Evolutionary conservation across 2,888 invertebrate species (phyloP).

Genomic region (Ectobius pallidus): DNA sequence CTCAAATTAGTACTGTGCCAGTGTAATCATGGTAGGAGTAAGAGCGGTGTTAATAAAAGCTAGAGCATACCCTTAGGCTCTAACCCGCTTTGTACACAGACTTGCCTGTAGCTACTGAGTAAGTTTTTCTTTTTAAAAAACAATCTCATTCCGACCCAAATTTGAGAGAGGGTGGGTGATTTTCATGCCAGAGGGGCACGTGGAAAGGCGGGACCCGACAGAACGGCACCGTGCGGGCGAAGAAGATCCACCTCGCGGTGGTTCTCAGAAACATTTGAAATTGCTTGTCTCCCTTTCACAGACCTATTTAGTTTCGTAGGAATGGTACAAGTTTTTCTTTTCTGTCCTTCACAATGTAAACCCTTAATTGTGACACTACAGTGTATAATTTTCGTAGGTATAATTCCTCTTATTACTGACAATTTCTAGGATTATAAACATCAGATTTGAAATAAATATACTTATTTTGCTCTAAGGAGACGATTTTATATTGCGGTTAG

Average conservation of each 20-base stretch:
- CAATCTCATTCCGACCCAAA: slow-evolving; percentile 8
- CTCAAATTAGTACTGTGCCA: slow-evolving; percentile 33
- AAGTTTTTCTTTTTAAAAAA: neutral
- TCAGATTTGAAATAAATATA: too few relatives aligned
- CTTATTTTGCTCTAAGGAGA: too few relatives aligned
- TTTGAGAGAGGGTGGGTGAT: slow-evolving; percentile 10
- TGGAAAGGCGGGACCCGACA: slow-evolving; percentile 18
- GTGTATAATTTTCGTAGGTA: too few relatives aligned
- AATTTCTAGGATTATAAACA: too few relatives aligned
- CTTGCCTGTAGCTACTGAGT: slow-evolving; percentile 19
- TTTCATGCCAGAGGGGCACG: slow-evolving; percentile 22
- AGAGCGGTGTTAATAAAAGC: slow-evolving; percentile 10
- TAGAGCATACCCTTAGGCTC: neutral
- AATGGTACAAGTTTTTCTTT: too few relatives aligned
- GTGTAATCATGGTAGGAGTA: neutral
- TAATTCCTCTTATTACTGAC: too few relatives aligned
- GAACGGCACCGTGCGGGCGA: slow-evolving; percentile 3
- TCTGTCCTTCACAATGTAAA: too few relatives aligned
- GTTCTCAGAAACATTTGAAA: neutral
- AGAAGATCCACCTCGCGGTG: neutral
- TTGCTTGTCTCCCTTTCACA: too few relatives aligned
- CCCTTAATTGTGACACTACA: too few relatives aligned
- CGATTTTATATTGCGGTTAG: too few relatives aligned
- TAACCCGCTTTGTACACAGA: neutral
- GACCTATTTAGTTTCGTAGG: too few relatives aligned